Evolutionary conservation across 2,797 vertebrate species (phyloP).

Genomic region (Lindbergichthys nudifrons): DNA sequence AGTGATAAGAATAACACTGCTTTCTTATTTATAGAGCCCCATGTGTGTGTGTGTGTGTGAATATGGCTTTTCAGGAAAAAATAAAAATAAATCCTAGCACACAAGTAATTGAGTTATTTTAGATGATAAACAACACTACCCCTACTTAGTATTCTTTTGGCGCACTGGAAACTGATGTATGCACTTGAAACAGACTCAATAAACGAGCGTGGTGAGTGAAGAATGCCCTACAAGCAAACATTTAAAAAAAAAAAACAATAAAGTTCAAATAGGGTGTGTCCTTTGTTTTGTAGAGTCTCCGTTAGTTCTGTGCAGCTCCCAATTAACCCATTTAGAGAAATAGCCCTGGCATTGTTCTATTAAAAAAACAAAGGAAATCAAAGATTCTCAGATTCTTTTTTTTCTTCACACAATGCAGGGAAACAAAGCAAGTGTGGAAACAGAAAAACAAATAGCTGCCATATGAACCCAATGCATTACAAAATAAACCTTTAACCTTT

Average conservation of each 20-base stretch:
- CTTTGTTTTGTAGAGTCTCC: conserved; percentile 1
- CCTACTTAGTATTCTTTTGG: neutral
- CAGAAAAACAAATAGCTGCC: conserved; percentile 1
- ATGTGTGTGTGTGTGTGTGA: neutral
- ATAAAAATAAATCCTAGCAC: neutral
- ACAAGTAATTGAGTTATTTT: conserved; percentile 28
- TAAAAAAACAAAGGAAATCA: conserved; percentile 8
- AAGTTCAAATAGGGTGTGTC: conserved; percentile 30
- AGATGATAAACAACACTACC: conserved; percentile 22
- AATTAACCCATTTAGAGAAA: conserved; percentile 43
- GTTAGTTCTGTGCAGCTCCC: conserved; percentile 25
- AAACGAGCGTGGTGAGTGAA: conserved; percentile 8
- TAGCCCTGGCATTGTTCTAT: conserved; percentile 7
- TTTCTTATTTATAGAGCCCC: conserved; percentile 26
- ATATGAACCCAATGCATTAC: neutral
- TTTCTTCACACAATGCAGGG: neutral
- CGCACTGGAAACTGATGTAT: neutral
- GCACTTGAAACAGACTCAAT: conserved; percentile 28
- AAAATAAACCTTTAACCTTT: neutral
- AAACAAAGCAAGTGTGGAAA: neutral
- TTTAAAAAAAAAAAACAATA: conserved; percentile 33
- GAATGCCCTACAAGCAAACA: conserved; percentile 28
- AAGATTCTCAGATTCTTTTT: conserved; percentile 4
- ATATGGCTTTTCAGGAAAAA: conserved; percentile 17
- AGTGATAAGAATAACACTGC: conserved; percentile 18